Conservation (phyloP, 2,113 vertebrate species). For the Polypterus bichir region DNA sequence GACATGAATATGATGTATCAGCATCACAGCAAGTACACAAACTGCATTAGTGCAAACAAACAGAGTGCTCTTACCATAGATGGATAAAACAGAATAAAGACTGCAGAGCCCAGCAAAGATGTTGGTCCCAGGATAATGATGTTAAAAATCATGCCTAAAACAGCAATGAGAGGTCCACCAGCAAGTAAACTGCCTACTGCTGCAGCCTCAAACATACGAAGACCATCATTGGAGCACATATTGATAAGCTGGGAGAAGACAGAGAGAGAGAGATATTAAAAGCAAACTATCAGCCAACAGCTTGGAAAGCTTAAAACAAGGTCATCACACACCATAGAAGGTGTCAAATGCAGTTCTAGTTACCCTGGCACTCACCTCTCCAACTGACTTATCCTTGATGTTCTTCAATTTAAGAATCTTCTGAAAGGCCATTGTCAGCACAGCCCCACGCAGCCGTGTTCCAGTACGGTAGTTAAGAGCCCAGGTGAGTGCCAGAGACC, state of each 20-base stretch:
- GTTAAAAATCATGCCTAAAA: conserved; percentile 77
- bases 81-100: conserved; percentile 88
- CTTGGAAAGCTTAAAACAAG: too few species aligned
- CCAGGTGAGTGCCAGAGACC: conserved; percentile 84
- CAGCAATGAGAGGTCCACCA: conserved; percentile 74
- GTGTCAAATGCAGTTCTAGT: too few species aligned
- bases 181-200: conserved; percentile 79
- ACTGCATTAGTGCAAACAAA: neutral
- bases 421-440: conserved; percentile 77
- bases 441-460: conserved; percentile 70
- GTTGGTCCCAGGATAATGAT: conserved; percentile 77
- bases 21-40: too few species aligned
- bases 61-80: conserved; percentile 62
- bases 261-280: neutral
- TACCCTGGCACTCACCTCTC: conserved; percentile 55
- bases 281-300: too few species aligned
- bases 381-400: conserved; percentile 73
- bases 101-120: conserved; percentile 75
- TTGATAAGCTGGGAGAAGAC: conserved; percentile 63
- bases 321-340: too few species aligned
- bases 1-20: too few species aligned
- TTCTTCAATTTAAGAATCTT: conserved; percentile 81
- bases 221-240: conserved; percentile 77
- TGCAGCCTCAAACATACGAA: conserved; percentile 82
- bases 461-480: conserved; percentile 84